A percentile compares a stretch with the other conserved stretches of the same genome.
Evolutionary conservation across 2,113 vertebrate species (phyloP).

Genomic region (Aegotheles bennettii): DNA sequence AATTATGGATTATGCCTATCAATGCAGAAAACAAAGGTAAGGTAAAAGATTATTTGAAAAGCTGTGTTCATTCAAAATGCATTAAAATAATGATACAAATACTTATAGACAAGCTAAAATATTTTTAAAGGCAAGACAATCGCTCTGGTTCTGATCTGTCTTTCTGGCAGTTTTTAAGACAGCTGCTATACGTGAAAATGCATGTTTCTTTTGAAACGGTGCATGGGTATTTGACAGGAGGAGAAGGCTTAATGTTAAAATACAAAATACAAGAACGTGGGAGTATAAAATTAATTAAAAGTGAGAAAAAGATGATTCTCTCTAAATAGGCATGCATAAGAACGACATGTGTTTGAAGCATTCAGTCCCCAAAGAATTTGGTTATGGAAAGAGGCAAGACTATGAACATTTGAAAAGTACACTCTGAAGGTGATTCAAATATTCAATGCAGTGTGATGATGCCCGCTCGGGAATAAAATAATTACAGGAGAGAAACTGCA

Average conservation of each 20-base stretch:
- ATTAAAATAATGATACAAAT: neutral
- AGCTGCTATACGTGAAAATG: constrained; percentile 38
- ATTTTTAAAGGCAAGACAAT: neutral
- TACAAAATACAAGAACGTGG: neutral
- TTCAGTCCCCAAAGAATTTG: neutral
- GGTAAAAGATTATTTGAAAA: neutral
- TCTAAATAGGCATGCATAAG: neutral
- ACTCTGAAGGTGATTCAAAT: neutral
- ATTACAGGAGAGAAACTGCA: neutral
- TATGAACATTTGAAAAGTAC: neutral
- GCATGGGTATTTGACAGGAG: neutral
- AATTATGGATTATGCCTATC: constrained; percentile 47
- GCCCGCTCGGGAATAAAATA: neutral
- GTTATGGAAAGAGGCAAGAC: neutral
- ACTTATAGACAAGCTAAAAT: neutral
- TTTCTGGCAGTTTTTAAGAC: neutral
- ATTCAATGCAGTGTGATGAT: neutral
- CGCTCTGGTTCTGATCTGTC: neutral
- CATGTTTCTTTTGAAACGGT: neutral
- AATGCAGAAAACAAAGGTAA: constrained; percentile 13
- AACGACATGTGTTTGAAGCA: neutral
- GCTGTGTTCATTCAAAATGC: neutral
- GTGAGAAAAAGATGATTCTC: neutral
- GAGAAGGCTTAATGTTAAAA: neutral
- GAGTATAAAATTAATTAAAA: constrained; percentile 6